Conservation (phyloP, 2,113 vertebrate genomes). For the Psittacara wagleri region DNA sequence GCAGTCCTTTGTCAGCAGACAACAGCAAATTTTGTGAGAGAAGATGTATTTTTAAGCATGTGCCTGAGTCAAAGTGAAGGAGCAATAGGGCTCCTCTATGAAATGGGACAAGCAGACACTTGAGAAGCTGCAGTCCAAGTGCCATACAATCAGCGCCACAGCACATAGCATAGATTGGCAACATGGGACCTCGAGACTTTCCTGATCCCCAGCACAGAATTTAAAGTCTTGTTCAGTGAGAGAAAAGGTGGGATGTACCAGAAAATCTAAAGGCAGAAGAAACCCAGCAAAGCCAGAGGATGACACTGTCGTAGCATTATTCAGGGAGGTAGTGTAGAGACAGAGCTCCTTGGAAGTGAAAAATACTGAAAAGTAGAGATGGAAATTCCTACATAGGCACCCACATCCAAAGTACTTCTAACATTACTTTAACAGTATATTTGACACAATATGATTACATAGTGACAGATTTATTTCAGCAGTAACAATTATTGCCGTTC, state of each 20-base stretch:
- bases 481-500: background rate
- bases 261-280: background rate
- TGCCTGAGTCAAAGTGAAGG: background rate
- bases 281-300: background rate
- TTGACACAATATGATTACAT: background rate
- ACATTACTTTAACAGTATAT: background rate
- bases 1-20: background rate
- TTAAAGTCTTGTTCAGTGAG: background rate
- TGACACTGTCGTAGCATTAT: background rate
- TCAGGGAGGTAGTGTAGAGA: background rate
- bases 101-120: background rate
- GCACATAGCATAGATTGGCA: background rate
- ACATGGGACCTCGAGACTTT: background rate
- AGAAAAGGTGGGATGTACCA: background rate
- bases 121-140: background rate
- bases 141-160: accelerated
- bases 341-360: background rate
- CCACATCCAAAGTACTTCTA: background rate
- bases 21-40: background rate
- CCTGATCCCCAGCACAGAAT: background rate
- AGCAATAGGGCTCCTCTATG: background rate
- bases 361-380: background rate
- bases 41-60: background rate
- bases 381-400: background rate
- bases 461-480: background rate